A percentile compares a stretch with the other conserved stretches of the same genome.
Evolutionary conservation across 92 coral and sea anemone species (phyloP).

Genomic region (Hydrozoanthus gracilis): DNA sequence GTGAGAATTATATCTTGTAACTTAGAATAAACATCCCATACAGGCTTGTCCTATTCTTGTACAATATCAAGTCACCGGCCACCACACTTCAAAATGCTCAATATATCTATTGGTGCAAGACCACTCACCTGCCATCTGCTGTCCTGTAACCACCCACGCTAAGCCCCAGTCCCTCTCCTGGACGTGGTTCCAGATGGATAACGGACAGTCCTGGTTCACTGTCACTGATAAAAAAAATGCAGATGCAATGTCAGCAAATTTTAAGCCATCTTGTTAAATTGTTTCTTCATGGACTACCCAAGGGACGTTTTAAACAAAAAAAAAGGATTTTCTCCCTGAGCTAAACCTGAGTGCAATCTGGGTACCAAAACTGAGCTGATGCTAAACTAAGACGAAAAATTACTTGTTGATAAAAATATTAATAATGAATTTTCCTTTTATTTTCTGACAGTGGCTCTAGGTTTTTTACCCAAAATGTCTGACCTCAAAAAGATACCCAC

Average conservation of each 20-base stretch:
- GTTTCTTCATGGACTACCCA: no score
- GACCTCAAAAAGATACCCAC: slow-evolving; percentile 36
- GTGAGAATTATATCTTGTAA: neutral
- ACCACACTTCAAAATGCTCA: neutral
- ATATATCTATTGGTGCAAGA: neutral
- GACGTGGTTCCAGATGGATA: slow-evolving; percentile 69
- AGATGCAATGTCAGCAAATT: neutral
- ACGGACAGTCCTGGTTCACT: slow-evolving; percentile 76
- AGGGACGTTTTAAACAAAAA: no score
- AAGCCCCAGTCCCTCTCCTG: slow-evolving; percentile 82
- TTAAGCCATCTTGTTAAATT: neutral
- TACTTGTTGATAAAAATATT: no score
- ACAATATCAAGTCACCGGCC: no score
- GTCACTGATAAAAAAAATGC: slow-evolving; percentile 35
- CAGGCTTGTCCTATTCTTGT: no score
- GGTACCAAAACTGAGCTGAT: no score
- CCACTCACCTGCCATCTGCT: slow-evolving; percentile 93
- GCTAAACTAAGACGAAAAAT: no score
- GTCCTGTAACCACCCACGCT: slow-evolving; percentile 88
- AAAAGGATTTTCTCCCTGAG: no score
- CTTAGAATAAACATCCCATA: neutral
- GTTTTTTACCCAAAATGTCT: neutral
- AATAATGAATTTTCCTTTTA: no score
- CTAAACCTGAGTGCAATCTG: no score
- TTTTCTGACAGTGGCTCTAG: no score